Base-by-base conservation (phyloP, 2,888 invertebrate genomes). In the Tetragonisca angustula region DNA sequence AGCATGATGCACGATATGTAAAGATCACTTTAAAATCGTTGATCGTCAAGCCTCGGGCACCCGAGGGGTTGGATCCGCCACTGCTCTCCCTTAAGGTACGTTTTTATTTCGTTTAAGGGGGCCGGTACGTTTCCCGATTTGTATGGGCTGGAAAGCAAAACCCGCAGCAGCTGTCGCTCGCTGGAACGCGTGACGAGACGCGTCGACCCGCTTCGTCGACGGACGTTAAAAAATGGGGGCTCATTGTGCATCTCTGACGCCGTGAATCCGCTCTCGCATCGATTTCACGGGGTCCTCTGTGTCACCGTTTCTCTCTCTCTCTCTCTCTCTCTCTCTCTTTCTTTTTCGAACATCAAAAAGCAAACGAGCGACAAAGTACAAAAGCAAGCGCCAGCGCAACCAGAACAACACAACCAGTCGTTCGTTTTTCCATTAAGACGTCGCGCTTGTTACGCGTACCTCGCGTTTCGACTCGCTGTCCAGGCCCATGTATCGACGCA, bases 191-290 rank as follows among this genome's bases (percentile, higher is more conserved):
- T 84, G 90, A 88, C 86, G 82, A 61, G 81, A 77, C 76, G 27
- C 70, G 78, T n/a, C 75, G 49, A 77, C 50, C 50, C 49, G n/a
- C 21, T 50, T 32, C 43, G 43, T 43, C 43, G 68, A 65, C 75
- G 69, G 84, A 77, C 85, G 79, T 87, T 87, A 89, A 90, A 89
- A 90, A 92, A 92, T 91, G 82, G 87, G 91, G 91, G 90, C 82
- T 89, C 88, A 92, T 92, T 92, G 92, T 92, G 69, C 76, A 65
- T 74, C 59, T 43, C 32, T 50, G 24, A 43, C 71, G 69, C 27
- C 61, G 50, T 65, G 69, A 75, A 69, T 74, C 72, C 65, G 50
- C 73, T 80, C 62, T 69, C 56, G 83, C 75, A 67, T 87, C 82
- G 72, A 84, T 88, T 89, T 88, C 82, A 89, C 79, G 70, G 87